phyloP scores from a whole-genome alignment of 2,113 vertebrate species.

The Alaudala cheleensis region DNA sequence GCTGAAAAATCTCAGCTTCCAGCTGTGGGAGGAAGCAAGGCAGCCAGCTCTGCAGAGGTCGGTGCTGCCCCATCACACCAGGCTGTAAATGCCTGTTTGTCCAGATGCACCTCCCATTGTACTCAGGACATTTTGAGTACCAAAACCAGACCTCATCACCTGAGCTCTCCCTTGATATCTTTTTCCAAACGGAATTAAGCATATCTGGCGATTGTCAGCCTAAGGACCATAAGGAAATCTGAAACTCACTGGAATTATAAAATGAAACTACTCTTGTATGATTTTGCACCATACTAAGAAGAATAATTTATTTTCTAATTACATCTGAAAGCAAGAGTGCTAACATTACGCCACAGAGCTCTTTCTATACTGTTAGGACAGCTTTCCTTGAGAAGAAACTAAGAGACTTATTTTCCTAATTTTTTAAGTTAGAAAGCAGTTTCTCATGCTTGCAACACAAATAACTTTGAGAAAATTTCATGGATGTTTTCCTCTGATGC shows the following conservation, averaged over 20 bases:
- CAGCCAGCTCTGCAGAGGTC: background rate
- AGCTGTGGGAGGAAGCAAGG: background rate
- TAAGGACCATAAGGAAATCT: background rate
- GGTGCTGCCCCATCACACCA: accelerated
- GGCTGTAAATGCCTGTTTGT: background rate
- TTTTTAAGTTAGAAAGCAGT: background rate
- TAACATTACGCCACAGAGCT: background rate
- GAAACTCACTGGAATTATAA: background rate
- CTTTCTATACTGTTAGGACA: background rate
- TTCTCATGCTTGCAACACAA: background rate
- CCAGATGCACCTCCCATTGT: background rate
- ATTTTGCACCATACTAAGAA: background rate
- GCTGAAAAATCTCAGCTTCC: background rate
- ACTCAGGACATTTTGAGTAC: background rate
- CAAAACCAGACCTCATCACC: background rate
- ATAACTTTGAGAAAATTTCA: background rate
- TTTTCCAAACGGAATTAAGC: background rate
- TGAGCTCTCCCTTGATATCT: background rate
- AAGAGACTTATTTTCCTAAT: background rate
- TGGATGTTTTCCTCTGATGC: background rate
- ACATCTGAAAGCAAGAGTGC: background rate
- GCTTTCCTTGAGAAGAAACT: background rate
- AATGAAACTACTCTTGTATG: background rate
- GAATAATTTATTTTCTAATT: background rate
- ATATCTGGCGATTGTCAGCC: background rate